These are phyloP conservation scores for Parus major DNA, from an alignment of 2,113 vertebrate species.

Conservation along the genomic window DNA sequence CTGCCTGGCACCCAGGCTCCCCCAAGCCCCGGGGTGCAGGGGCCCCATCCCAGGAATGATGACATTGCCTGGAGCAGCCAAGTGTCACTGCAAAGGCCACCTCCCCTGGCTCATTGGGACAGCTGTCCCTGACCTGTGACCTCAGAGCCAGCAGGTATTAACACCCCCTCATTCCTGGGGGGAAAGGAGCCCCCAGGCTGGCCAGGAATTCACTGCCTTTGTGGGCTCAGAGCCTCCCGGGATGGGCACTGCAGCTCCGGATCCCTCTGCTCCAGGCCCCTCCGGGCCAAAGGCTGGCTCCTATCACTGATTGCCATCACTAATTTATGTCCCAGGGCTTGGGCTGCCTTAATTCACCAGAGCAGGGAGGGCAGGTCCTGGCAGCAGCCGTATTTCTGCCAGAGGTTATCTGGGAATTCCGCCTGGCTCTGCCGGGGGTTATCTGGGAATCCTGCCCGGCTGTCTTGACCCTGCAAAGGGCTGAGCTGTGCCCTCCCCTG, in stretches of 20 bases:
- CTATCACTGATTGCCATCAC: neutral
- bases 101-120: neutral
- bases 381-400: constrained; percentile 23
- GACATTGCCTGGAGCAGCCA: neutral
- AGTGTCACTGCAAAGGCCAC: constrained; percentile 43
- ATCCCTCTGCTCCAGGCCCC: neutral
- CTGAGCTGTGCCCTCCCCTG: neutral
- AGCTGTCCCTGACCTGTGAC: constrained; percentile 9
- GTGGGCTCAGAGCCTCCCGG: neutral
- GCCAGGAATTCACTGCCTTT: neutral
- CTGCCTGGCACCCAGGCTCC: neutral
- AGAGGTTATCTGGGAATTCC: constrained; percentile 40
- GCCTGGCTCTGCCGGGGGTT: neutral
- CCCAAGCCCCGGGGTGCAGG: accelerated
- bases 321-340: neutral
- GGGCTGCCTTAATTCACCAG: neutral
- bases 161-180: neutral
- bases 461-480: neutral
- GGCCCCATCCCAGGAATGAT: neutral
- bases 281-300: neutral
- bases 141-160: constrained; percentile 23
- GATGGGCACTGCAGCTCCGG: neutral
- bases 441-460: neutral
- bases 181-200: accelerated
- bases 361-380: constrained; percentile 11